Evolutionary conservation across 1,140 invertebrate species (phyloP).

Genomic region (Drosophila kohkoa): DNA sequence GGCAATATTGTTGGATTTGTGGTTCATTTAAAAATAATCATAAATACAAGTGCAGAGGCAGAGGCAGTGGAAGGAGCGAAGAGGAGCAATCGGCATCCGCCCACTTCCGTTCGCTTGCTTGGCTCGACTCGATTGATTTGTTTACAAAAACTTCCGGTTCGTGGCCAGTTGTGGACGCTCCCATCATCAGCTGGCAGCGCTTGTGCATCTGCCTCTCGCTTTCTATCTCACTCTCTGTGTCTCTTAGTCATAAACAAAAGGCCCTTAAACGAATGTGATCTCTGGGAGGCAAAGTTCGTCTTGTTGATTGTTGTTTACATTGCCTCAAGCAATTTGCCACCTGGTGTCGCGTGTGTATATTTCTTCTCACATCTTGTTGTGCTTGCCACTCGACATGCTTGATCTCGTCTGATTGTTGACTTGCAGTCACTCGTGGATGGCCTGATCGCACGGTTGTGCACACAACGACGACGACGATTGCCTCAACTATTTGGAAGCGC

Average conservation of each 20-base stretch:
- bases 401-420: constrained; percentile 24
- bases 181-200: neutral
- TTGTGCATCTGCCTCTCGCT: constrained; percentile 30
- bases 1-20: constrained; percentile 11
- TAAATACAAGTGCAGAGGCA: constrained; percentile 52
- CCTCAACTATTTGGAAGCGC: constrained; percentile 22
- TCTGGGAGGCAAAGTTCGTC: constrained; percentile 54
- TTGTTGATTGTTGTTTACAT: constrained; percentile 46
- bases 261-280: constrained; percentile 44
- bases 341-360: constrained; percentile 45
- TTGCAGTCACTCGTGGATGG: constrained; percentile 39
- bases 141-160: constrained; percentile 78
- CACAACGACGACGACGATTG: neutral
- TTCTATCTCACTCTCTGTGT: no score
- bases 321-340: constrained; percentile 47
- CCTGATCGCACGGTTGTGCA: constrained; percentile 32
- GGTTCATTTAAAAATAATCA: constrained; percentile 49
- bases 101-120: constrained; percentile 55
- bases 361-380: neutral
- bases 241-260: constrained; percentile 61
- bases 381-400: constrained; percentile 10
- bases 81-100: constrained; percentile 34
- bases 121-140: constrained; percentile 68
- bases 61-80: neutral
- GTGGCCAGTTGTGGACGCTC: constrained; percentile 31